phyloP scores from a whole-genome alignment of 2,888 invertebrate genomes.

The Synergus japonicus region DNA sequence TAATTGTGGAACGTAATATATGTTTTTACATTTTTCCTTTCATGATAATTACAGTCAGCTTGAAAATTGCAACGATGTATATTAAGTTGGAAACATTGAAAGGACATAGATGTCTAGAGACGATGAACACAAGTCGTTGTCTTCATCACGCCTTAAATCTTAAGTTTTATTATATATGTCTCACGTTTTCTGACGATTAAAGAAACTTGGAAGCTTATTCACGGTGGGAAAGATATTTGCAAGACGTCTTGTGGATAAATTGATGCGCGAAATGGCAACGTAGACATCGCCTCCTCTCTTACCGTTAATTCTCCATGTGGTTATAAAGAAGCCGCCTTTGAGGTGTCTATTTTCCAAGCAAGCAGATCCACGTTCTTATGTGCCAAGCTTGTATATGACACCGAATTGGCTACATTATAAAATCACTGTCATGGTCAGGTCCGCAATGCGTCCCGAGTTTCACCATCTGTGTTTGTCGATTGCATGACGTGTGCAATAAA shows the following conservation, averaged over 20 bases:
- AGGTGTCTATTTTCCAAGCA: constrained; percentile 21
- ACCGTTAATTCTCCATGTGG: constrained; percentile 1
- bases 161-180: not conserved
- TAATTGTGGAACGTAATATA: too few relatives aligned
- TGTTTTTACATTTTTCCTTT: not conserved
- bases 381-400: constrained; percentile 10
- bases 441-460: constrained; percentile 2
- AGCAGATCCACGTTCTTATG: not conserved
- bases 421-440: constrained; percentile 27
- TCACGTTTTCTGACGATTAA: not conserved
- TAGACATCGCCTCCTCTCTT: not conserved
- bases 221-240: constrained; percentile 5
- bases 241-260: not conserved
- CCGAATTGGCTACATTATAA: constrained; percentile 16
- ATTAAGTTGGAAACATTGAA: not conserved
- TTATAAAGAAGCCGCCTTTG: constrained; percentile 1
- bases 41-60: not conserved
- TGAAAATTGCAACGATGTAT: not conserved
- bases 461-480: constrained; percentile 14
- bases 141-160: constrained; percentile 4
- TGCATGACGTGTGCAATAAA: constrained; percentile 38
- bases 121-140: not conserved
- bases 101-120: not conserved
- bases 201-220: not conserved
- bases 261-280: constrained; percentile 10